Conservation (phyloP, 1,140 invertebrate species). For the Frieseomelitta varia region DNA sequence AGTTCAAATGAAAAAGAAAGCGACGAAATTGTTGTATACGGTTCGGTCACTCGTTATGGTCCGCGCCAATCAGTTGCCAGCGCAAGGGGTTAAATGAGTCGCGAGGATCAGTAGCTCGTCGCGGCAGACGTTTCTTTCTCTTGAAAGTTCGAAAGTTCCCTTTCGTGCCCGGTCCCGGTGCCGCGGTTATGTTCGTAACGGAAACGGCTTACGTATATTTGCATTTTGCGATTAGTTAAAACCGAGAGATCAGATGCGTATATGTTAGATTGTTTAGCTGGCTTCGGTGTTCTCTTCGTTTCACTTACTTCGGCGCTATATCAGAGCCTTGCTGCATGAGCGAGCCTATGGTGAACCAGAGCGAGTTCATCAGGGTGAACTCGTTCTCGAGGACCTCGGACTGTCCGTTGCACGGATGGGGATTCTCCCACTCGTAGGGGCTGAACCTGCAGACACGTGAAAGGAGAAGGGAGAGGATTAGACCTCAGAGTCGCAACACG, state of each 20-base stretch:
- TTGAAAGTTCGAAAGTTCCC: too few species aligned
- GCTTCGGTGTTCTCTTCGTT: constrained; percentile 51
- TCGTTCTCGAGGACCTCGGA: constrained; percentile 92
- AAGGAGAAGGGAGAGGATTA: constrained; percentile 76
- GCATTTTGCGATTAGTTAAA: not conserved
- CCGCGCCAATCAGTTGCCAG: too few species aligned
- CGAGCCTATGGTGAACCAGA: constrained; percentile 94
- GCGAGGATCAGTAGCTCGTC: too few species aligned
- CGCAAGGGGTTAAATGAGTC: too few species aligned
- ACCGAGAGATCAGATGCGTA: not conserved
- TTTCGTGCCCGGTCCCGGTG: too few species aligned
- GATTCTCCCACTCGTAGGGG: constrained; percentile 95
- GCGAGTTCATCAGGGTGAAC: constrained; percentile 93
- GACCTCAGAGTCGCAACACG: constrained; percentile 72
- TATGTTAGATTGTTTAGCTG: not conserved
- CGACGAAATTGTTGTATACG: too few species aligned
- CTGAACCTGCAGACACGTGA: constrained; percentile 87
- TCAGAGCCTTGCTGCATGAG: constrained; percentile 96
- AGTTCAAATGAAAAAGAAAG: too few species aligned
- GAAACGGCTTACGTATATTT: not conserved
- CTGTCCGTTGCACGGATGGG: constrained; percentile 90
- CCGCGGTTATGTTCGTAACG: not conserved
- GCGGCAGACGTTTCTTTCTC: too few species aligned
- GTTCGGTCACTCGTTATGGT: too few species aligned
- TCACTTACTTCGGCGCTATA: constrained; percentile 89